A percentile compares a stretch with the other conserved stretches of the same genome.
Evolutionary conservation across 2,888 invertebrate species (phyloP).

Genomic region (Leucophenga maculata): DNA sequence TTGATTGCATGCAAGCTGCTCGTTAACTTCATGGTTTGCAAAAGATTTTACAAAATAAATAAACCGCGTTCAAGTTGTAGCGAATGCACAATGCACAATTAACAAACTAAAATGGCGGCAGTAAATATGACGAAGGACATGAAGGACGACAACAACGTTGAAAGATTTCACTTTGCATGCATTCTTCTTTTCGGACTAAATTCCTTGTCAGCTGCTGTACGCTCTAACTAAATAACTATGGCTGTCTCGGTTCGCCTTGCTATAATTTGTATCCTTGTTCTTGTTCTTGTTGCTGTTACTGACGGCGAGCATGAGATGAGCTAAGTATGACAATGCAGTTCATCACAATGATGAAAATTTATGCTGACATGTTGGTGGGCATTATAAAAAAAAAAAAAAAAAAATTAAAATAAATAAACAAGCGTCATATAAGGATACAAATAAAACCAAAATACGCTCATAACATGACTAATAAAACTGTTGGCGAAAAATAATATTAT

Average conservation of each 20-base stretch:
- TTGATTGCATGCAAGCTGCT: no score
- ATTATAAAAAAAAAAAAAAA: constrained; percentile 5
- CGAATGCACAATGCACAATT: background rate
- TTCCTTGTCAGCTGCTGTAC: no score
- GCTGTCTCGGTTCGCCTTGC: background rate
- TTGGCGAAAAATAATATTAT: background rate
- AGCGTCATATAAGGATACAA: background rate
- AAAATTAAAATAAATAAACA: background rate
- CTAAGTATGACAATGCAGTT: constrained; percentile 7
- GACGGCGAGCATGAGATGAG: background rate
- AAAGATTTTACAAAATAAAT: no score
- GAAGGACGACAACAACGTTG: no score
- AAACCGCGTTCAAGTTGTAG: no score
- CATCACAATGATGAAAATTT: constrained; percentile 15
- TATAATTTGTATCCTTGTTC: background rate
- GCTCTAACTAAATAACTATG: background rate
- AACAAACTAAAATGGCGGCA: background rate
- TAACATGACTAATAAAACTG: background rate
- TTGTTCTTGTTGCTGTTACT: background rate
- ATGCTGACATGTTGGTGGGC: constrained; percentile 15
- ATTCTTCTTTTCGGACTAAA: no score
- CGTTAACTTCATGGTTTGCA: no score
- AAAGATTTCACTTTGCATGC: no score
- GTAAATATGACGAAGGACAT: no score
- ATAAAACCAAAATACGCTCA: background rate